These are phyloP conservation scores for Psephotus haematonotus DNA, from an alignment of 2,113 vertebrate genomes.

Conservation along the genomic window DNA sequence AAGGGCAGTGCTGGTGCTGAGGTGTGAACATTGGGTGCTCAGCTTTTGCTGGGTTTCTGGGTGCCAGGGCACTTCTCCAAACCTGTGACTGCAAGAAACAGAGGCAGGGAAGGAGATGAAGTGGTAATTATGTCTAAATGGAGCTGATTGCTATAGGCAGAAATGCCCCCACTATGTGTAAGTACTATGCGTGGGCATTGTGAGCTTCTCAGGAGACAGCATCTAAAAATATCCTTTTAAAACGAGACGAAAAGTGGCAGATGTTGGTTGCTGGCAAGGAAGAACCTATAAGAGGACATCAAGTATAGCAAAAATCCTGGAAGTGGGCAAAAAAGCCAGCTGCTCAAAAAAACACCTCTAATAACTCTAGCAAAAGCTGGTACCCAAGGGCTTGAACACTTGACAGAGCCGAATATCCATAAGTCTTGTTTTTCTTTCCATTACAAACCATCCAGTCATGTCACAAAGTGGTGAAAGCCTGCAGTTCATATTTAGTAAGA, in stretches of 20 bases:
- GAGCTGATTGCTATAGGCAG: neutral
- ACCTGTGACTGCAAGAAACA: neutral
- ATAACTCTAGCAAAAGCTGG: neutral
- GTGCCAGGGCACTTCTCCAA: neutral
- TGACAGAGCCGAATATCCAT: neutral
- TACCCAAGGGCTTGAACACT: neutral
- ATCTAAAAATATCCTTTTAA: neutral
- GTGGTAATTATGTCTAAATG: neutral
- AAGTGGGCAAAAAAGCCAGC: neutral
- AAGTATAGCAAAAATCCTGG: neutral
- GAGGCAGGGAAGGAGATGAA: neutral
- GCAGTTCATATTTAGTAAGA: neutral
- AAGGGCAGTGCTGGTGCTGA: neutral
- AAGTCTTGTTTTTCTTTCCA: neutral
- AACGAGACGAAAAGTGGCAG: neutral
- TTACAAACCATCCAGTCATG: neutral
- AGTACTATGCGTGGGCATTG: neutral
- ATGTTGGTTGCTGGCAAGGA: neutral
- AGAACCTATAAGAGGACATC: neutral
- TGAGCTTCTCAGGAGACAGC: neutral
- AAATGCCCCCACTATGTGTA: accelerated
- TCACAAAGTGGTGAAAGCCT: neutral
- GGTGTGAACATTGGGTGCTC: neutral
- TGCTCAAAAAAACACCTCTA: neutral
- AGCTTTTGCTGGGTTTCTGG: neutral